These are phyloP conservation scores for Pterocles orientalis DNA, from an alignment of 2,113 vertebrate species.

Conservation along the genomic window DNA sequence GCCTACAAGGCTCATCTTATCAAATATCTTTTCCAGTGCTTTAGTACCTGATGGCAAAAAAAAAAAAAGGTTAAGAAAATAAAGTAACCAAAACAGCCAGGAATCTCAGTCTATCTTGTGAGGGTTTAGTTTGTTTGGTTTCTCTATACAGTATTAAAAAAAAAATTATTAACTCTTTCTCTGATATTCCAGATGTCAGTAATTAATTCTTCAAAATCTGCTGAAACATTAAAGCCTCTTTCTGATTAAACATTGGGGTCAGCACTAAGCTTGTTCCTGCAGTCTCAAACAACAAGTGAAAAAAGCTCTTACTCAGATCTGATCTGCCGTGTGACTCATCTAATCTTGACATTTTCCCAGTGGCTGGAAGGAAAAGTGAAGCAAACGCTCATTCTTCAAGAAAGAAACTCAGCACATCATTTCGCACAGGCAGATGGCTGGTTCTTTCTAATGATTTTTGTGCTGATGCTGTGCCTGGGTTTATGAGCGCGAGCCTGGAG, in stretches of 20 bases:
- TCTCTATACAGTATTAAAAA: background rate
- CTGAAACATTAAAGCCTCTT: background rate
- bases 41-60: background rate
- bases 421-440: background rate
- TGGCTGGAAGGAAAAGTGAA: background rate
- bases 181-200: background rate
- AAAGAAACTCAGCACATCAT: background rate
- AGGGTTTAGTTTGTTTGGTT: background rate
- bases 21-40: background rate
- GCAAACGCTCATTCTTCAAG: background rate
- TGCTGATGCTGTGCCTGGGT: background rate
- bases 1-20: background rate
- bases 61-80: background rate
- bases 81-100: background rate
- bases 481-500: background rate
- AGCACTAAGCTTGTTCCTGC: background rate
- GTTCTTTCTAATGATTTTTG: background rate
- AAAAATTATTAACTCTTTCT: background rate
- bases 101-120: background rate
- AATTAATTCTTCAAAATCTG: background rate
- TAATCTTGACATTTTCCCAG: conserved; percentile 22
- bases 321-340: conserved; percentile 8
- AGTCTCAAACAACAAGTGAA: background rate
- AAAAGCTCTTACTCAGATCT: background rate
- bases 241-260: background rate